Evolutionary conservation across 1,140 invertebrate genomes (phyloP), one percentile per base, ranked within the genome.

Genomic region (Chymomyza costata): DNA sequence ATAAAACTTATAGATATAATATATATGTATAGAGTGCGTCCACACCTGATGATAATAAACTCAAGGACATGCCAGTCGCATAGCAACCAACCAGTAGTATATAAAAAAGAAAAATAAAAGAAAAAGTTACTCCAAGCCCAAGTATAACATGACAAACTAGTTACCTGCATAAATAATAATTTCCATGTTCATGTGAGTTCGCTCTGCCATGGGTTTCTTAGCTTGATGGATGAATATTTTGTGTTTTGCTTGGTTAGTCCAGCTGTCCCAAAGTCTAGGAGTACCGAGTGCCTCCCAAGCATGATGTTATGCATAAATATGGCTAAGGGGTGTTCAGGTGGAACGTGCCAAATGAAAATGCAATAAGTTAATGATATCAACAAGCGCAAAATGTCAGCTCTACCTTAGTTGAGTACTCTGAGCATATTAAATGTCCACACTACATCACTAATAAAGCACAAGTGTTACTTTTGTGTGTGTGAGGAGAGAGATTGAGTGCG

Each of bases 331-430:
- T 6, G 21, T 25, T 25, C 1, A 10, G 6, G 30, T 28, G 52
- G 30, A 47, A 49, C 44, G 46, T 47, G 47, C 48, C 39, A 47
- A 54, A 62, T 59, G 62, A 59, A 63, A 76, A 76, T 76, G 71
- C 71, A 78, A 78, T 78, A 78, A 78, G 73, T 78, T 78, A 78
- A 78, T 78, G 73, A 71, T 80, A 78, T 78, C 66, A 78, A 61
- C 44, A 46, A 39, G 59, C 45, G 41, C 30, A 34, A 21, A 14
- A 25, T 8, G 18, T 10, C 21, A 25, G 21, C 3, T 25, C n/a
- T n/a, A n/a, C n/a, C n/a, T n/a, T n/a, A n/a, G n/a, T n/a, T n/a
- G n/a, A n/a, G n/a, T n/a, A n/a, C n/a, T n/a, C n/a, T n/a, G n/a
- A n/a, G n/a, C n/a, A n/a, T n/a, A n/a, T n/a, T n/a, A n/a, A n/a